Base-by-base conservation (phyloP, 2,797 vertebrate genomes). In the Manis javanica region DNA sequence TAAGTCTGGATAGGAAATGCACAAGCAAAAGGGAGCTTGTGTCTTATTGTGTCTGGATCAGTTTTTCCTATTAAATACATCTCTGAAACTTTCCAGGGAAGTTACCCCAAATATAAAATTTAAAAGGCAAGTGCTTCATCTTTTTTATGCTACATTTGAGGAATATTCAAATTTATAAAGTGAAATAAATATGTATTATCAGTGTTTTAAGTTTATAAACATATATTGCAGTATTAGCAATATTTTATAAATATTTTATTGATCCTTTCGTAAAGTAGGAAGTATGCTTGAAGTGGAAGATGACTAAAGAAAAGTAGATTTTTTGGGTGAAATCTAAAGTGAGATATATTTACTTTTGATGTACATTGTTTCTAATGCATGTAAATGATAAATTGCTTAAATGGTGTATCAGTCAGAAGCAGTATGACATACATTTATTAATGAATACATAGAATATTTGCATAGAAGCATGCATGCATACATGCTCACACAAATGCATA, bases 311-410 rank as follows among this genome's bases (percentile, higher is more conserved):
- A 79, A 84, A 83, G 61, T 55, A 49, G 19, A 24, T 77, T 72
- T 71, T 8, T 89, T 39, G 37, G 37, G 37, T 39, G 37, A 93
- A 37, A 39, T 57, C 8, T 46, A 37, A 59, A 90, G 66, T 90
- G 42, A 95, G 87, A 72, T 89, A 29, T 49, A 37, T 51, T 75
- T 89, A 51, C 42, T 90, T 87, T 88, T 79, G 7, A 46, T 74
- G 34, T 77, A 18, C 49, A 46, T 74, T 72, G n/a, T 82, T 86
- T 68, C 42, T 37, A 59, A 13, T 66, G 34, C 42, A 51, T 69
- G 12, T 15, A 79, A 49, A 57, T 90, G 71, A 94, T 61, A 49
- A 75, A 79, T 71, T 46, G 66, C 24, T 24, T 92, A 66, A 83
- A 29, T 59, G 46, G 31, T 31, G 78, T 61, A 53, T 81, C 66